Evolutionary conservation across 1,140 invertebrate species (phyloP).

Genomic region (Asobara japonica): DNA sequence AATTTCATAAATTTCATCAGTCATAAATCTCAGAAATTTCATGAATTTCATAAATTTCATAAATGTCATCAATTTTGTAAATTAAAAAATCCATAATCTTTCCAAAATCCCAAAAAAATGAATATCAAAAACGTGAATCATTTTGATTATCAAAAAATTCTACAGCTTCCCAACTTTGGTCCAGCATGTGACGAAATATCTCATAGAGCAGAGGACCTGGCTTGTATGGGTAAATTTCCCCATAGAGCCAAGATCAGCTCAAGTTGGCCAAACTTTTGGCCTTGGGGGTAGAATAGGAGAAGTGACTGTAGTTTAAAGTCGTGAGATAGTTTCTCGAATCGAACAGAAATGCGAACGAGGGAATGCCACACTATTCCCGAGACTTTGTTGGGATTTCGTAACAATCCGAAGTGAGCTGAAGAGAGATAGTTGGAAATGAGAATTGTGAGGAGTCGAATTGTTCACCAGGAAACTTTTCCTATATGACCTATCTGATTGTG

Average conservation of each 20-base stretch:
- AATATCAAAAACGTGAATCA: too few species aligned
- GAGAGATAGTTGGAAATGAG: neutral
- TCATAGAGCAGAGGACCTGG: neutral
- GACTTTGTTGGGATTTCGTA: neutral
- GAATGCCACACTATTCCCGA: neutral
- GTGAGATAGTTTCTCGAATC: slow-evolving; percentile 11
- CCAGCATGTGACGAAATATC: too few species aligned
- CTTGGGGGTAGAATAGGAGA: neutral
- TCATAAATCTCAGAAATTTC: too few species aligned
- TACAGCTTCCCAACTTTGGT: too few species aligned
- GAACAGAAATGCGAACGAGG: slow-evolving; percentile 11
- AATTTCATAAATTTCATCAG: too few species aligned
- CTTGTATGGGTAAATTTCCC: neutral
- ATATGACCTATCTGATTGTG: slow-evolving; percentile 13
- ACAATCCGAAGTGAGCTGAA: neutral
- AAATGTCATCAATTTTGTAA: too few species aligned
- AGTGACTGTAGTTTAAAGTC: slow-evolving; percentile 4
- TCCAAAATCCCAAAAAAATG: too few species aligned
- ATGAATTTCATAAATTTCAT: too few species aligned
- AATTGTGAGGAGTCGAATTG: neutral
- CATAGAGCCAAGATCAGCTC: too few species aligned
- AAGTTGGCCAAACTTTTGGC: slow-evolving; percentile 1
- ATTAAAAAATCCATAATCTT: too few species aligned
- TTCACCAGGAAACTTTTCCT: neutral
- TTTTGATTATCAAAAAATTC: too few species aligned